Evolutionary conservation across 2,888 invertebrate genomes (phyloP).

Genomic region (Pocota personata): DNA sequence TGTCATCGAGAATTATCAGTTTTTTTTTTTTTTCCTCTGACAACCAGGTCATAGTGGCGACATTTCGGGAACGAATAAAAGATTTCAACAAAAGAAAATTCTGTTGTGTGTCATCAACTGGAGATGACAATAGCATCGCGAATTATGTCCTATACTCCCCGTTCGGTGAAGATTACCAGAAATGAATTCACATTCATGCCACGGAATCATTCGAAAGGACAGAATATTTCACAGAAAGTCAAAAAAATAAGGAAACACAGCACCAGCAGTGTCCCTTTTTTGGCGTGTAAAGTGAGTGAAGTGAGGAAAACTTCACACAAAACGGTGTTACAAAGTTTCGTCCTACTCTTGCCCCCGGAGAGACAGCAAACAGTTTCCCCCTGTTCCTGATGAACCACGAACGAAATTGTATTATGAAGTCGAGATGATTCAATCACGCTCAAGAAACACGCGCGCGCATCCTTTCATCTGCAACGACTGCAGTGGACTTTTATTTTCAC

Average conservation of each 20-base stretch:
- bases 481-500: slow-evolving; percentile 71
- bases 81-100: slow-evolving; percentile 38
- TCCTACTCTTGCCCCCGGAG: neutral
- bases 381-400: slow-evolving; percentile 27
- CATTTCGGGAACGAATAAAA: slow-evolving; percentile 41
- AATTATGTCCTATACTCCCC: neutral
- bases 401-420: slow-evolving; percentile 70
- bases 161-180: slow-evolving; percentile 5
- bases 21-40: neutral
- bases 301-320: slow-evolving; percentile 7
- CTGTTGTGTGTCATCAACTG: slow-evolving; percentile 15
- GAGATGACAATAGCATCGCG: slow-evolving; percentile 25
- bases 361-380: slow-evolving; percentile 14
- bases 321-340: slow-evolving; percentile 28
- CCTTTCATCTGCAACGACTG: slow-evolving; percentile 65
- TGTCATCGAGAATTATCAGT: slow-evolving; percentile 63
- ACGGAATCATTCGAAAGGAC: neutral
- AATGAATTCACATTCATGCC: neutral
- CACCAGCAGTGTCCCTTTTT: neutral
- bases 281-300: neutral
- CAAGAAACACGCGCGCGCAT: slow-evolving; percentile 63
- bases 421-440: slow-evolving; percentile 73
- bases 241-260: slow-evolving; percentile 6
- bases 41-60: slow-evolving; percentile 66
- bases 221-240: slow-evolving; percentile 8